A percentile compares a stretch with the other conserved stretches of the same genome.
phyloP scores from a whole-genome alignment of 2,113 vertebrate species.

The Ploceus nigricollis region DNA sequence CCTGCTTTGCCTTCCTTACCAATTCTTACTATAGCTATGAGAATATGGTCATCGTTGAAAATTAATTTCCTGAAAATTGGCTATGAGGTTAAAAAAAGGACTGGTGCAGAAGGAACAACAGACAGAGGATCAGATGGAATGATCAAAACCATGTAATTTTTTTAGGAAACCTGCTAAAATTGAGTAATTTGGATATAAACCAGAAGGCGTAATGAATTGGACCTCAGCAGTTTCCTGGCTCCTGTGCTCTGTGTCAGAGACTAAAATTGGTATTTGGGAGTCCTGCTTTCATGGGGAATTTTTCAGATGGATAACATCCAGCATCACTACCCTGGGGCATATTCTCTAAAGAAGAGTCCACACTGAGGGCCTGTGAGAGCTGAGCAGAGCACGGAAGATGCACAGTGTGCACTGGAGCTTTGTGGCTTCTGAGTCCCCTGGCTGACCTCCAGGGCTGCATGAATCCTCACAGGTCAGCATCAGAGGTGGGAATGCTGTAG shows the following conservation, averaged over 20 bases:
- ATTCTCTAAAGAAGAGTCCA: not conserved
- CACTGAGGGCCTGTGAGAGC: not conserved
- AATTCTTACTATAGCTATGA: not conserved
- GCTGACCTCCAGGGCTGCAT: not conserved
- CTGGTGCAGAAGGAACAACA: not conserved
- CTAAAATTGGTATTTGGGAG: not conserved
- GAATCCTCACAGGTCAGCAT: not conserved
- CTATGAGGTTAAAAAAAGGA: not conserved
- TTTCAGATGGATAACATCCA: not conserved
- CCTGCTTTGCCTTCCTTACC: not conserved
- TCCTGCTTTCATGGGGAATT: not conserved
- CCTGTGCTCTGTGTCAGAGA: not conserved
- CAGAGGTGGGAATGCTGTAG: not conserved
- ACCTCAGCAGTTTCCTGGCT: not conserved
- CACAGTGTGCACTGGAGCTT: not conserved
- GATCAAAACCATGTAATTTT: not conserved
- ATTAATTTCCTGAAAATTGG: not conserved
- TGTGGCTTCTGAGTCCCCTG: not conserved
- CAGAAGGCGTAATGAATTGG: not conserved
- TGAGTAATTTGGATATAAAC: not conserved
- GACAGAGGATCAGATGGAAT: not conserved
- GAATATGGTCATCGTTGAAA: not conserved
- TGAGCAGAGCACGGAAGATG: not conserved
- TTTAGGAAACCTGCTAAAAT: slow-evolving; percentile 6
- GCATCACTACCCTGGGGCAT: not conserved